phyloP scores from a whole-genome alignment of 2,797 vertebrate species.

The Chelidonichthys spinosus region DNA sequence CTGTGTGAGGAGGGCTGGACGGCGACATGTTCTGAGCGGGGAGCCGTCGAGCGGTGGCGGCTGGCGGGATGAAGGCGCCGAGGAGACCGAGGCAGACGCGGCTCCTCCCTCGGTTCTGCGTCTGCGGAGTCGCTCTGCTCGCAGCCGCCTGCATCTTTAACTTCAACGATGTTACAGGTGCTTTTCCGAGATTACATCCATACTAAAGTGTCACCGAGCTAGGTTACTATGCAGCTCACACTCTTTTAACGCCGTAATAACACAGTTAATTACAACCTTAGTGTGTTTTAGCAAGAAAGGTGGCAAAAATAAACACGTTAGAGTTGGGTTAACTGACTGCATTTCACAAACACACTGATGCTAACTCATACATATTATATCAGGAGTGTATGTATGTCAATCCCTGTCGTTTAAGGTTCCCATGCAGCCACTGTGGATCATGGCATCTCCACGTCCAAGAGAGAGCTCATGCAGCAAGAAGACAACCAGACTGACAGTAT shows the following conservation, averaged over 20 bases:
- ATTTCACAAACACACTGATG: not conserved
- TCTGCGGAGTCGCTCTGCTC: constrained; percentile 77
- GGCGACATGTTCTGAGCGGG: constrained; percentile 78
- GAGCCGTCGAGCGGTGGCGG: constrained; percentile 40
- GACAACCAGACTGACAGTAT: constrained; percentile 69
- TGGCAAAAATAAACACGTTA: not conserved
- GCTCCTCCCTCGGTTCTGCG: constrained; percentile 77
- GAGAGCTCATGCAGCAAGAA: constrained; percentile 65
- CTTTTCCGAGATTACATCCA: constrained; percentile 27
- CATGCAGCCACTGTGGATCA: constrained; percentile 38
- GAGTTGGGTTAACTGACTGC: not conserved
- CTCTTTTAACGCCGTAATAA: not conserved
- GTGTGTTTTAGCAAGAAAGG: not conserved
- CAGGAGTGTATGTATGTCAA: not conserved
- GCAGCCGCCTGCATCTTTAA: constrained; percentile 73
- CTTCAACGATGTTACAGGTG: constrained; percentile 77
- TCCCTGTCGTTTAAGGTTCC: constrained; percentile 37
- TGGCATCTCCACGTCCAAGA: constrained; percentile 63
- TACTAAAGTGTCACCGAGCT: too few relatives aligned
- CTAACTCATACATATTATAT: not conserved
- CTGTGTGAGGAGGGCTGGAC: not conserved
- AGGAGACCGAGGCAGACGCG: constrained; percentile 78
- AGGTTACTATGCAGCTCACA: not conserved
- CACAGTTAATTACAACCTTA: not conserved
- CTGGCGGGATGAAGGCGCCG: constrained; percentile 79